Conservation (phyloP, 2,888 invertebrate species). For the Heliconius charithonia region DNA sequence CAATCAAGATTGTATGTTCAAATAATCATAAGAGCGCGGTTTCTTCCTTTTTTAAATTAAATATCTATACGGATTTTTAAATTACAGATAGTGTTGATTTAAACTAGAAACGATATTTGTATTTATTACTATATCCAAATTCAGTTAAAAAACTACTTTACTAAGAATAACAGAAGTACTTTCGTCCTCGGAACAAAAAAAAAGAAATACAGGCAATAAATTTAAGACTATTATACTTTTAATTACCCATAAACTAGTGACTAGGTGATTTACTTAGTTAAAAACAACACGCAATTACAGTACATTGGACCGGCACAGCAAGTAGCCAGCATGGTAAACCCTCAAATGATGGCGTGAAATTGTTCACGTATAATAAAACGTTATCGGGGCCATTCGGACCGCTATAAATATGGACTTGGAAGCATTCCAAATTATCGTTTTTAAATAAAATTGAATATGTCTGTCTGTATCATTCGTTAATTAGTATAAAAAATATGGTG, state of each 20-base stretch:
- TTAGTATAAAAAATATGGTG: constrained; percentile 27
- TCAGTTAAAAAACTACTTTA: not conserved
- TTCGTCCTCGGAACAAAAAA: not conserved
- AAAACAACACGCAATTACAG: constrained; percentile 30
- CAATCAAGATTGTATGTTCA: too few relatives aligned
- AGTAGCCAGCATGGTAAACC: constrained; percentile 34
- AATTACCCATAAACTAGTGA: not conserved
- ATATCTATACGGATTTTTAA: too few relatives aligned
- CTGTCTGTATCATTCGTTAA: constrained; percentile 44
- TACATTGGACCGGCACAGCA: constrained; percentile 5
- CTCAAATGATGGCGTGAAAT: constrained; percentile 48
- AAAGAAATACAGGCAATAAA: not conserved
- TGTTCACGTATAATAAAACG: constrained; percentile 47
- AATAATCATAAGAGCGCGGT: too few relatives aligned
- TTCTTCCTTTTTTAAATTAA: too few relatives aligned
- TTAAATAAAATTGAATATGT: constrained; percentile 51
- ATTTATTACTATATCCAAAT: too few relatives aligned
- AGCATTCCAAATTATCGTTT: constrained; percentile 52
- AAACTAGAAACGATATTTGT: too few relatives aligned
- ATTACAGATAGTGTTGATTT: not conserved
- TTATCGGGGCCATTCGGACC: constrained; percentile 48
- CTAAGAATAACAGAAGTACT: not conserved
- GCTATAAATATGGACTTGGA: constrained; percentile 50
- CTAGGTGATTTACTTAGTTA: constrained; percentile 23
- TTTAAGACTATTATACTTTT: constrained; percentile 5